phyloP scores from a whole-genome alignment of 2,888 invertebrate genomes.

The Imbricaverruca yamaguchii region DNA sequence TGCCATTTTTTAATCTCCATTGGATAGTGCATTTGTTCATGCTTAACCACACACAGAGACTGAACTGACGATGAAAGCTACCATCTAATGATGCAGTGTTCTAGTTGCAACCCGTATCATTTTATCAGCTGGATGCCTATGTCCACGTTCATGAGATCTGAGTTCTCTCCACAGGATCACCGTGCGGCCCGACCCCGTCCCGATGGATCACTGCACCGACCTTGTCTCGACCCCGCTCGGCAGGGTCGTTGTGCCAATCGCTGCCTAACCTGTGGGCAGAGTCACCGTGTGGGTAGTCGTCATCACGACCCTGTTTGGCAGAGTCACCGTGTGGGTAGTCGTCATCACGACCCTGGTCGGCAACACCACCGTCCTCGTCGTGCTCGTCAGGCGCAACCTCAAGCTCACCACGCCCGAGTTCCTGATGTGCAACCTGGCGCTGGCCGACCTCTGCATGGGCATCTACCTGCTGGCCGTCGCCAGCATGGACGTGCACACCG shows the following conservation, averaged over 20 bases:
- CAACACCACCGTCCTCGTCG: constrained; percentile 70
- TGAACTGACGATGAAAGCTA: no score
- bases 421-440: constrained; percentile 72
- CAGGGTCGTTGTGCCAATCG: constrained; percentile 39
- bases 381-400: constrained; percentile 52
- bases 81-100: no score
- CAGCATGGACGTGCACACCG: constrained; percentile 71
- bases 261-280: neutral
- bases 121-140: no score
- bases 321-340: constrained; percentile 79
- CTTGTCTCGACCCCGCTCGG: constrained; percentile 37
- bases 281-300: constrained; percentile 81
- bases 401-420: constrained; percentile 56
- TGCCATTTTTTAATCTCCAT: no score
- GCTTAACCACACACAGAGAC: no score
- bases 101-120: no score
- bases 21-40: no score
- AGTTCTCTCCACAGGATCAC: no score
- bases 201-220: no score
- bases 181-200: no score
- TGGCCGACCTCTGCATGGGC: constrained; percentile 82
- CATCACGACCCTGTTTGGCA: constrained; percentile 40
- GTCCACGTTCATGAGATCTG: no score
- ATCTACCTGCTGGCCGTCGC: constrained; percentile 75
- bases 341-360: constrained; percentile 72